A percentile compares a stretch with the other conserved stretches of the same genome.
Evolutionary conservation across 2,113 vertebrate genomes (phyloP).

Genomic region (Thomomys bottae): DNA sequence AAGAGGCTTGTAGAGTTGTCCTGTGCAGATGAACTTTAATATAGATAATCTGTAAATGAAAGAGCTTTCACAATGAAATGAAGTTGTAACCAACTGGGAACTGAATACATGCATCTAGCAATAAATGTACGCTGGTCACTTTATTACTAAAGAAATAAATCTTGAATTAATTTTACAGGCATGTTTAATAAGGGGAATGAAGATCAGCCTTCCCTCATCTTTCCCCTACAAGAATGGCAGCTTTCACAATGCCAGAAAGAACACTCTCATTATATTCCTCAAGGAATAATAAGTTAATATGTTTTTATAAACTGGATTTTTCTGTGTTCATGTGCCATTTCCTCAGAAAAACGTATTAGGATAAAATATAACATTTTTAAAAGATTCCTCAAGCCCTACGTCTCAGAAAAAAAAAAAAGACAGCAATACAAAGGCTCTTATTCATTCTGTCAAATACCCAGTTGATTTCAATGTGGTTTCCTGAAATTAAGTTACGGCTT

Average conservation of each 20-base stretch:
- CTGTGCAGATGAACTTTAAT: constrained; percentile 9
- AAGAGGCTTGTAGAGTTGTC: constrained; percentile 11
- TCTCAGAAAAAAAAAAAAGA: constrained; percentile 58
- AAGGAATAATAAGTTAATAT: constrained; percentile 51
- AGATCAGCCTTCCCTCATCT: constrained; percentile 23
- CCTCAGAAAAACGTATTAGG: constrained; percentile 56
- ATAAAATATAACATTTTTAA: constrained; percentile 66
- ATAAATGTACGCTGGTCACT: constrained; percentile 43
- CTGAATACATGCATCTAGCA: neutral
- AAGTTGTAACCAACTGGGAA: neutral
- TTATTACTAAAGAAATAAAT: constrained; percentile 59
- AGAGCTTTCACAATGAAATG: neutral
- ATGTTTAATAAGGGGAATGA: constrained; percentile 51
- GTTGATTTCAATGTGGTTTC: constrained; percentile 49
- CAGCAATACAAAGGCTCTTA: constrained; percentile 56
- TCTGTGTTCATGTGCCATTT: constrained; percentile 49
- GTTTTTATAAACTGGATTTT: constrained; percentile 51
- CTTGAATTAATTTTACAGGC: constrained; percentile 39
- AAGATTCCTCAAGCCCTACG: constrained; percentile 44
- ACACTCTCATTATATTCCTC: constrained; percentile 48
- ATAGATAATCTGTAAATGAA: constrained; percentile 25
- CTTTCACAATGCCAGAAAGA: neutral
- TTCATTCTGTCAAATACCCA: constrained; percentile 49
- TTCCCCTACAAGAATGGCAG: neutral
- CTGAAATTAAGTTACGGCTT: neutral